These are phyloP conservation scores for Remorina albescens DNA, from an alignment of 2,797 vertebrate species.

Conservation along the genomic window DNA sequence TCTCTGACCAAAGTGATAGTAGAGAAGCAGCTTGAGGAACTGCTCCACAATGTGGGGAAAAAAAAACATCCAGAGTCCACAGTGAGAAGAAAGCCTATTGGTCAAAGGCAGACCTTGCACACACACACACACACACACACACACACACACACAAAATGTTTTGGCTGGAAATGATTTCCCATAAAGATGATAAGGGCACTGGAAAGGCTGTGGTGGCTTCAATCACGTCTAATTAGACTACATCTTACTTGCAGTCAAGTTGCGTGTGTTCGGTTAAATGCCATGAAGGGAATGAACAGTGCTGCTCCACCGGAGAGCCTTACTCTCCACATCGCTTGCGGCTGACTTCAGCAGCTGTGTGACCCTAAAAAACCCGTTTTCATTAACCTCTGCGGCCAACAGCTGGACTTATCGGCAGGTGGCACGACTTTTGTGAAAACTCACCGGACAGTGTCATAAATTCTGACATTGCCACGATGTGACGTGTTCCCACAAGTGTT, in stretches of 20 bases:
- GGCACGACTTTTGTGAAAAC: conserved; percentile 49
- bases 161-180: background rate
- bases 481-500: no score
- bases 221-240: background rate
- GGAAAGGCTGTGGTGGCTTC: background rate
- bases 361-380: conserved; percentile 56
- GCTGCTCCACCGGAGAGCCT: conserved; percentile 3
- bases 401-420: conserved; percentile 66
- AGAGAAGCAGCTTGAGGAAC: background rate
- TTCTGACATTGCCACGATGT: no score
- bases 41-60: background rate
- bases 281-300: background rate
- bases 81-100: background rate
- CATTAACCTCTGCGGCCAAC: conserved; percentile 48
- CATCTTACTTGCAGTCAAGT: background rate
- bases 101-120: background rate
- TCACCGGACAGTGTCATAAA: conserved; percentile 12
- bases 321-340: conserved; percentile 20
- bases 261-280: conserved; percentile 9
- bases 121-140: no score
- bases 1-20: background rate
- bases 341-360: conserved; percentile 61
- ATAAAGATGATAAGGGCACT: conserved; percentile 3
- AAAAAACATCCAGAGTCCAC: background rate
- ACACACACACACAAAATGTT: no score